Percentiles rank a stretch among this genome's conserved stretches.
Evolutionary conservation across 2,797 vertebrate species (phyloP).

Genomic region (Calcarius lapponicus): DNA sequence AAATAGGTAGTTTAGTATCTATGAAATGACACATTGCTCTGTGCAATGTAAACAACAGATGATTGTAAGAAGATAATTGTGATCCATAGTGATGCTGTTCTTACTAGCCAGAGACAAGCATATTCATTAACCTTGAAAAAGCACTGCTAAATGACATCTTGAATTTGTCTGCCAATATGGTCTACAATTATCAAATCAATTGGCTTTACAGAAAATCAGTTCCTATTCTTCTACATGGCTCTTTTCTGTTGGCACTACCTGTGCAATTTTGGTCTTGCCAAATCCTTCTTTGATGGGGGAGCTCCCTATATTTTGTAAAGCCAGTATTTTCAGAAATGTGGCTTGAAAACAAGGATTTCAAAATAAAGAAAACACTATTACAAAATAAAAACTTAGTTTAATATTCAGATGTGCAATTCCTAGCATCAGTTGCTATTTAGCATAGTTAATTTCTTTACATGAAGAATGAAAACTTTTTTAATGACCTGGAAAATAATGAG

Average conservation of each 20-base stretch:
- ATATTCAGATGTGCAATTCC: constrained; percentile 53
- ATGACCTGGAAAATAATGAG: constrained; percentile 55
- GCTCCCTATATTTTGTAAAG: constrained; percentile 65
- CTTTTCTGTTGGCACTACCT: constrained; percentile 75
- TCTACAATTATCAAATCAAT: constrained; percentile 79
- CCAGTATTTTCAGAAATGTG: constrained; percentile 70
- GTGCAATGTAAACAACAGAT: constrained; percentile 62
- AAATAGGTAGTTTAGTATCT: constrained; percentile 51
- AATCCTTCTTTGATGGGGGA: constrained; percentile 52
- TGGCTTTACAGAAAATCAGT: constrained; percentile 77
- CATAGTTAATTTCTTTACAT: constrained; percentile 52
- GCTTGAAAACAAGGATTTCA: constrained; percentile 56
- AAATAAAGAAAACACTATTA: constrained; percentile 59
- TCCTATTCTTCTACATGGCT: constrained; percentile 73
- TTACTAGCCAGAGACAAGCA: constrained; percentile 60
- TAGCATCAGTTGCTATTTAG: constrained; percentile 59
- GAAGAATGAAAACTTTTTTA: constrained; percentile 61
- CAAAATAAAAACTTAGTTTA: constrained; percentile 58
- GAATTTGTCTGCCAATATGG: constrained; percentile 76
- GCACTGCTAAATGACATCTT: constrained; percentile 75
- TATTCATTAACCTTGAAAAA: constrained; percentile 77
- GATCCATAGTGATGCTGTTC: constrained; percentile 50
- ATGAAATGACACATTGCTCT: constrained; percentile 32
- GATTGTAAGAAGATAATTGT: constrained; percentile 65
- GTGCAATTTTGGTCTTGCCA: constrained; percentile 71